These are phyloP conservation scores for Vulpes lagopus DNA, from an alignment of 2,113 vertebrate genomes.

Conservation along the genomic window DNA sequence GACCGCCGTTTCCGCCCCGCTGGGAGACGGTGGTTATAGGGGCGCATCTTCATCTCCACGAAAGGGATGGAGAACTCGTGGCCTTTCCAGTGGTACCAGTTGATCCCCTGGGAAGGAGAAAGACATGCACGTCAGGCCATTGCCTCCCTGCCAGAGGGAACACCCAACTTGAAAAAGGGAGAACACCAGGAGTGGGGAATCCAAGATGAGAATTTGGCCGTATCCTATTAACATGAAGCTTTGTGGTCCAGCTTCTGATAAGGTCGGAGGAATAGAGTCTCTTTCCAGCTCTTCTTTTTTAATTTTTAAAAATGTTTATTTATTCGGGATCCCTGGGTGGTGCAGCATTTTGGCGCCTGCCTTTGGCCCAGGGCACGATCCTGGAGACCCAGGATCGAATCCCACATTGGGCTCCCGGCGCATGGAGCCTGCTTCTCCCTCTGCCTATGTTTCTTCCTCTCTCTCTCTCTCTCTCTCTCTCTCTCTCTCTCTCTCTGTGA, in stretches of 20 bases:
- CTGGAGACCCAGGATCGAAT: too few relatives aligned
- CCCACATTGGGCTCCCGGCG: too few relatives aligned
- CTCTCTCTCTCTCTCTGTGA: too few relatives aligned
- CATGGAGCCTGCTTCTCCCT: too few relatives aligned
- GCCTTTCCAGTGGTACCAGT: constrained; percentile 99
- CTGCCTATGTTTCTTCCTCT: too few relatives aligned
- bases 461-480: too few relatives aligned
- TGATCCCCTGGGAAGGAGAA: constrained; percentile 93
- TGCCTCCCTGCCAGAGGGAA: neutral
- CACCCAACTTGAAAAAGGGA: neutral
- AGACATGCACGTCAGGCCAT: constrained; percentile 45
- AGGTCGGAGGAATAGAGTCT: too few relatives aligned
- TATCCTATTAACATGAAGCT: neutral
- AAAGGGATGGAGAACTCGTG: constrained; percentile 99
- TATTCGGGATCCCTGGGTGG: too few relatives aligned
- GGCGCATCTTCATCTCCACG: constrained; percentile 99
- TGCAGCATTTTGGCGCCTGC: too few relatives aligned
- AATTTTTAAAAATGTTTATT: too few relatives aligned
- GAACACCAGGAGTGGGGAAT: fast-evolving
- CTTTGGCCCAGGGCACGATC: too few relatives aligned
- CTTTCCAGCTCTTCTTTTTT: neutral
- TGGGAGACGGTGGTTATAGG: constrained; percentile 93
- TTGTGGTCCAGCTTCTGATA: neutral
- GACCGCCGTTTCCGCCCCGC: constrained; percentile 94
- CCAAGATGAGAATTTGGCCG: neutral